Conservation (phyloP, 2,113 vertebrate genomes). For the Melospiza melodia region DNA sequence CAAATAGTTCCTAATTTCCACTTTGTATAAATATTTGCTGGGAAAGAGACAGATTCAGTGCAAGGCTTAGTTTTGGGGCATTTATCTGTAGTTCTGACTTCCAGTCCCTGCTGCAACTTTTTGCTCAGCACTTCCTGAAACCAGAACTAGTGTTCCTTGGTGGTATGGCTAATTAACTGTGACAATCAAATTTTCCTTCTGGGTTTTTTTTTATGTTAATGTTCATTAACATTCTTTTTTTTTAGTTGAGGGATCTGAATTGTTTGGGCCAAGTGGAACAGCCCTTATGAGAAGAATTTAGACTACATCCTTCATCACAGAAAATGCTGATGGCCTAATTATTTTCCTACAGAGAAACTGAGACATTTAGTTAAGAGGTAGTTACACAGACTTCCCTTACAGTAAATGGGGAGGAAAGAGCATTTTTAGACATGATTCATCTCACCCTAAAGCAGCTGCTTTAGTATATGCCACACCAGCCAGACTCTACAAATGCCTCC, state of each 20-base stretch:
- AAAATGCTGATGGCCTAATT: slow-evolving; percentile 16
- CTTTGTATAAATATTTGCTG: not conserved
- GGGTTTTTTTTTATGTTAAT: not conserved
- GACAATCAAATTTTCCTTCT: not conserved
- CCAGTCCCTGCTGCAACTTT: not conserved
- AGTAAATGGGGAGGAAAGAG: not conserved
- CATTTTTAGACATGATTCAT: slow-evolving; percentile 13
- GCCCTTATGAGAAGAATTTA: not conserved
- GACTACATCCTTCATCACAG: not conserved
- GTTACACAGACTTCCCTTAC: not conserved
- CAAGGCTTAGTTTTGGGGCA: not conserved
- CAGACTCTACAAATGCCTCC: not conserved
- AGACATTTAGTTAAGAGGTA: not conserved
- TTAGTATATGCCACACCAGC: not conserved
- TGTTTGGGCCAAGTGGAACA: not conserved
- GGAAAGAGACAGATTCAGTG: not conserved
- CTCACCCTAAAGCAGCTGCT: not conserved
- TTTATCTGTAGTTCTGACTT: not conserved
- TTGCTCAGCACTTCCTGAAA: not conserved
- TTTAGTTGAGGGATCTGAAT: not conserved
- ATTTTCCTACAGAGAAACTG: not conserved
- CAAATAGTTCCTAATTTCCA: not conserved
- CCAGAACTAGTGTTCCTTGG: not conserved
- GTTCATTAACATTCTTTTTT: not conserved
- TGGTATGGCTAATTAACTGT: not conserved